These are phyloP conservation scores for Pharmacophagus antenor DNA, from an alignment of 2,888 invertebrate genomes.

Conservation along the genomic window DNA sequence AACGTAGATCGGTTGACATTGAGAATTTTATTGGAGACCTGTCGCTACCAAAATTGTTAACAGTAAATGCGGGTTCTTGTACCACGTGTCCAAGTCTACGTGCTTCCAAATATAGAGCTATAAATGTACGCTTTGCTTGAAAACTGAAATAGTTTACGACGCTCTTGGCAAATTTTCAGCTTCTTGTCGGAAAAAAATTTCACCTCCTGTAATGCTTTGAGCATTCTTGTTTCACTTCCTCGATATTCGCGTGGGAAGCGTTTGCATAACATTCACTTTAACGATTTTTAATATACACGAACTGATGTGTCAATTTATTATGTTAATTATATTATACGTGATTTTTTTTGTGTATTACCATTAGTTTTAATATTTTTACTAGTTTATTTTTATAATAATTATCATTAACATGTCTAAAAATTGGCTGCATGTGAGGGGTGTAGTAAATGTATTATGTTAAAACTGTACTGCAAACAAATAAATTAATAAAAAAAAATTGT, in stretches of 20 bases:
- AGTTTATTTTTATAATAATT: no score
- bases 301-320: no score
- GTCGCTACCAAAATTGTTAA: background rate
- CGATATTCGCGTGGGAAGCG: background rate
- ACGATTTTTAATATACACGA: background rate
- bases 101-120: constrained; percentile 20
- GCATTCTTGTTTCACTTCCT: background rate
- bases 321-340: no score
- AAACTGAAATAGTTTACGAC: constrained; percentile 26
- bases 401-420: no score
- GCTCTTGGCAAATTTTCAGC: constrained; percentile 28
- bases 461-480: no score
- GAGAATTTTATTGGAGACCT: no score
- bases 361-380: no score
- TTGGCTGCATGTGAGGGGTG: no score
- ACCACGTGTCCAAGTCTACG: constrained; percentile 9
- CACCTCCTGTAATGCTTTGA: background rate
- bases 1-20: no score
- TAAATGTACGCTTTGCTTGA: constrained; percentile 25
- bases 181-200: constrained; percentile 17
- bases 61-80: constrained; percentile 6
- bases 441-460: no score
- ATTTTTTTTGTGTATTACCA: no score
- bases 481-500: no score
- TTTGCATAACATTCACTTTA: background rate